Base-by-base conservation (phyloP, 2,797 vertebrate genomes). In the Amazona finschi region DNA sequence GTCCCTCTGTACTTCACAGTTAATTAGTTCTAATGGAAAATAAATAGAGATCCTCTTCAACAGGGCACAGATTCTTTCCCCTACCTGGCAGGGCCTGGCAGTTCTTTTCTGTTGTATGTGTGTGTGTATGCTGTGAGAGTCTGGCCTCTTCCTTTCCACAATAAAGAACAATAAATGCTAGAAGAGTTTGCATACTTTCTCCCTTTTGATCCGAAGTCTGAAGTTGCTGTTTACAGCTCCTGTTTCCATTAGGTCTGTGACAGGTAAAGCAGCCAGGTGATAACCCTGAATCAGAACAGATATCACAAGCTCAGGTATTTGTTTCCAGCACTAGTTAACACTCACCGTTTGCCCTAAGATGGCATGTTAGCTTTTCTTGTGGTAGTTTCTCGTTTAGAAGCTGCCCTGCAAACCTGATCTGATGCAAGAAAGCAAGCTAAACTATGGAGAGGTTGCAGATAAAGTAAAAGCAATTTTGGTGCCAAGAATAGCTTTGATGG, bases 21-120 rank as follows among this genome's bases (percentile, higher is more conserved):
- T 89, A 71, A 82, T 85, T 61, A 73, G 9, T 21, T 84, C 16
- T 67, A 77, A 52, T 15, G 66, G 2, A 77, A 81, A 92, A 79
- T 36, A 61, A 80, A 58, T 3, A 46, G n/a, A n/a, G 2, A 18
- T 86, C 21, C n/a, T 53, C 43, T 81, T 61, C 28, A 25, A 15
- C 9, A 36, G 31, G 39, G 4, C 21, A 20, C 28, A 64, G 19
- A 15, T 65, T 50, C 10, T 50, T 66, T 14, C 39, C 8, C 19
- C 3, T 11, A 7, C 28, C 0, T 57, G 33, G 21, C 0, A 28
- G 20, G 20, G 7, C 7, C 16, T 62, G 50, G 28, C 6, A 20
- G 30, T 47, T 12, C 9, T 6, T 11, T 11, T 39, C 30, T 92
- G 28, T 30, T 75, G 14, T 22, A 10, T 25, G 30, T 2, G 11